phyloP scores from a whole-genome alignment of 2,888 invertebrate genomes.

The Xylophagus ater region DNA sequence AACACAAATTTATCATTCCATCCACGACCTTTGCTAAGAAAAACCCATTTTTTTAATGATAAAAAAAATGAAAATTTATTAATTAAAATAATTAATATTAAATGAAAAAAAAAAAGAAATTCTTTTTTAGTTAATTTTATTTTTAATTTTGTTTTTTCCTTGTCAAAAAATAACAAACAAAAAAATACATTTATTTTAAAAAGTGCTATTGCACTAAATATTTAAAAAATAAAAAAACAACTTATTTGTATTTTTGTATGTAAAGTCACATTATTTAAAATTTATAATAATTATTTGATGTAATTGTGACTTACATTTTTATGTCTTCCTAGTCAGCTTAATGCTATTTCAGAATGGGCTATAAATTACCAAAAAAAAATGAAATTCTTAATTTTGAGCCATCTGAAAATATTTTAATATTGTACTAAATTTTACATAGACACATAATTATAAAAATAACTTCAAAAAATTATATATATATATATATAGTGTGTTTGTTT shows the following conservation, averaged over 20 bases:
- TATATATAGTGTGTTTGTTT: no score
- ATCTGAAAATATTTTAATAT: no score
- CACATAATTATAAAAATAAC: no score
- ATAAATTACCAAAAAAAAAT: no score
- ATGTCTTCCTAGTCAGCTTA: conserved; percentile 14
- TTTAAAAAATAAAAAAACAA: neutral
- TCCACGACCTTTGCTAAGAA: conserved; percentile 12
- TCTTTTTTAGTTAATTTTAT: conserved; percentile 6
- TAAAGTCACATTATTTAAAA: no score
- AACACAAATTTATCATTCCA: conserved; percentile 16
- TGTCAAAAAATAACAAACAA: neutral
- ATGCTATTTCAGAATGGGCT: conserved; percentile 7
- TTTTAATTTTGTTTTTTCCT: no score
- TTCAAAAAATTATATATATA: no score
- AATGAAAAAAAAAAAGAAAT: conserved; percentile 1
- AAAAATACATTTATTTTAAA: neutral
- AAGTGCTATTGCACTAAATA: conserved; percentile 1
- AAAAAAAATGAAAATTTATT: neutral
- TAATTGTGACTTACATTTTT: conserved; percentile 2
- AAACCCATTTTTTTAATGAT: conserved; percentile 4
- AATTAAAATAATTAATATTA: neutral
- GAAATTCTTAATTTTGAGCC: no score
- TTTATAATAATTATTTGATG: neutral
- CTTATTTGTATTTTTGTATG: no score
- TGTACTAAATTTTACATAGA: no score